phyloP scores from a whole-genome alignment of 2,113 vertebrate genomes.

The Typhlomys cinereus region DNA sequence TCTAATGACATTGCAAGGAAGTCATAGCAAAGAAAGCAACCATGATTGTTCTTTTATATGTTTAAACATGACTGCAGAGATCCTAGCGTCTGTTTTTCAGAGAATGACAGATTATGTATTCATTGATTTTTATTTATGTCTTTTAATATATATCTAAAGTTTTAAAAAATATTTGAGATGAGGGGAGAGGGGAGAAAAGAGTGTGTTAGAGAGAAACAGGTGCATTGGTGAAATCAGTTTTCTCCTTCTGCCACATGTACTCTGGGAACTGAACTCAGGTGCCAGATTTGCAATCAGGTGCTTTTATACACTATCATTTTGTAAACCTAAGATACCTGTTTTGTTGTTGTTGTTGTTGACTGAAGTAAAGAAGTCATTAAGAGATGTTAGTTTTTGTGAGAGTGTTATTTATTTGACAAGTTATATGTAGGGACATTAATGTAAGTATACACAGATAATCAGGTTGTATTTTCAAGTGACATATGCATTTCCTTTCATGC shows the following conservation, averaged over 20 bases:
- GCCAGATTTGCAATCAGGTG: too few species aligned
- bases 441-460: background rate
- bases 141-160: background rate
- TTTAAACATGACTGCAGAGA: background rate
- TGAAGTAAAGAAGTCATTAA: slow-evolving; percentile 45
- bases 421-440: slow-evolving; percentile 17
- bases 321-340: too few species aligned
- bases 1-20: slow-evolving; percentile 21
- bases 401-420: slow-evolving; percentile 12
- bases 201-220: too few species aligned
- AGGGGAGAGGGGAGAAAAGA: too few species aligned
- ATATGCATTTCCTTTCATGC: slow-evolving; percentile 33
- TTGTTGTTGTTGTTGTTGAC: slow-evolving; percentile 32
- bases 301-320: too few species aligned
- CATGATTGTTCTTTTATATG: background rate
- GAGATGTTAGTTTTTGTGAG: slow-evolving; percentile 46
- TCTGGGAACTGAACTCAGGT: too few species aligned
- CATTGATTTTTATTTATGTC: slow-evolving; percentile 39
- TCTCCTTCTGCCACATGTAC: too few species aligned
- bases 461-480: background rate
- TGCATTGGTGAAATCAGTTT: too few species aligned
- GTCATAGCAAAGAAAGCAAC: background rate
- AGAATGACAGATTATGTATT: background rate
- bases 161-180: too few species aligned
- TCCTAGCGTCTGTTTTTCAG: background rate